These are phyloP conservation scores for Andrena marginata DNA, from an alignment of 2,888 invertebrate genomes.

Conservation along the genomic window DNA sequence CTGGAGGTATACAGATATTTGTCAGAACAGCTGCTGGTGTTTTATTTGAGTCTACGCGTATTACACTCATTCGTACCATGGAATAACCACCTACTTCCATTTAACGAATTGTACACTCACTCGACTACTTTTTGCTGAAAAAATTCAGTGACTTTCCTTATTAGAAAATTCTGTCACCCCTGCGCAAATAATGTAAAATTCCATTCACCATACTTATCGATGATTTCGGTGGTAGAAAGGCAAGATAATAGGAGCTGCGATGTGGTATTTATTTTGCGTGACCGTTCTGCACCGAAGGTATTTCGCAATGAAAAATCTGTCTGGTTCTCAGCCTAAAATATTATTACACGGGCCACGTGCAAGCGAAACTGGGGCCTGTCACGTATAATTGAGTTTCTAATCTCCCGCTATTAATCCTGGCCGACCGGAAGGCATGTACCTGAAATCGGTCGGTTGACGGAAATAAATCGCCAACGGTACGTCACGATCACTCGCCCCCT, in stretches of 20 bases:
- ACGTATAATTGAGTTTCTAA: constrained; percentile 72
- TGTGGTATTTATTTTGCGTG: neutral
- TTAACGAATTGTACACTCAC: no score
- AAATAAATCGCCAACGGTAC: constrained; percentile 67
- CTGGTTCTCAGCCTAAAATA: constrained; percentile 42
- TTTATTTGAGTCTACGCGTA: no score
- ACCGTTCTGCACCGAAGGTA: neutral
- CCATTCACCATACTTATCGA: neutral
- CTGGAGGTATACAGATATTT: no score
- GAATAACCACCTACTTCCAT: no score
- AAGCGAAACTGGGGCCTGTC: constrained; percentile 46
- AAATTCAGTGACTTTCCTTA: no score
- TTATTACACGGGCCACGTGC: constrained; percentile 56
- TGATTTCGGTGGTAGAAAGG: neutral
- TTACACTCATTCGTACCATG: no score
- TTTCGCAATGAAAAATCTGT: constrained; percentile 33
- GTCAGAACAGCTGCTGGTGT: no score
- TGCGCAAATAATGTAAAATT: no score
- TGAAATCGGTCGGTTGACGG: constrained; percentile 59
- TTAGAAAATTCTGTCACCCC: no score
- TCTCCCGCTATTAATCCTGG: constrained; percentile 65
- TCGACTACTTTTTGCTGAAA: no score
- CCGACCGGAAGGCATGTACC: constrained; percentile 59
- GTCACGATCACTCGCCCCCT: constrained; percentile 58
- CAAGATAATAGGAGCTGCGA: neutral